Evolutionary conservation across 2,113 vertebrate species (phyloP).

Genomic region (Chlamydotis undulata): DNA sequence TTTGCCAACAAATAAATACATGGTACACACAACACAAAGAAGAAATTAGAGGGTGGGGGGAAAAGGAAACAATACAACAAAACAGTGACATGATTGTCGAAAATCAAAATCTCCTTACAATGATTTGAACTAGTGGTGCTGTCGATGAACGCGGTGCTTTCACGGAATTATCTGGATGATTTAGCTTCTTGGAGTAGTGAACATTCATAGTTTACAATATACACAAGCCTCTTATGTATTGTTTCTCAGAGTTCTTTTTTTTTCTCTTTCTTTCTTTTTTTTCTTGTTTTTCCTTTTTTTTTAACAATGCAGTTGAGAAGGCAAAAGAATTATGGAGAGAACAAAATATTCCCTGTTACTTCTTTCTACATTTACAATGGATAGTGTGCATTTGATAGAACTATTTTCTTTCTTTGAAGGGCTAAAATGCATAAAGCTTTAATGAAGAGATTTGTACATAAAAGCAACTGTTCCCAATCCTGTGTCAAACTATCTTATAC

Average conservation of each 20-base stretch:
- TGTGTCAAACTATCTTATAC: conserved; percentile 75
- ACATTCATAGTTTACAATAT: conserved; percentile 83
- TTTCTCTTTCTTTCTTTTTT: conserved; percentile 25
- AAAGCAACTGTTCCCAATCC: conserved; percentile 82
- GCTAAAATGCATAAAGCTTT: conserved; percentile 81
- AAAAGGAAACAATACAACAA: conserved; percentile 74
- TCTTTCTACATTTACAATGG: conserved; percentile 71
- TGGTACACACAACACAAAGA: conserved; percentile 88
- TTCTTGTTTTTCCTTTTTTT: conserved; percentile 42
- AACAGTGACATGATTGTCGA: conserved; percentile 95
- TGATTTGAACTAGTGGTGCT: conserved; percentile 91
- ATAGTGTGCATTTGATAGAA: conserved; percentile 74
- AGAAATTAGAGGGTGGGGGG: conserved; percentile 62
- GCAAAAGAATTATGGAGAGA: conserved; percentile 75
- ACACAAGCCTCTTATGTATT: conserved; percentile 78
- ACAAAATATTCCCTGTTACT: conserved; percentile 74
- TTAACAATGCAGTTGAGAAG: conserved; percentile 77
- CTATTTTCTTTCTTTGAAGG: conserved; percentile 76
- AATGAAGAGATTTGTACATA: conserved; percentile 77
- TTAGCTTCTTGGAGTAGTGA: conserved; percentile 72
- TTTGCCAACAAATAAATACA: conserved; percentile 99
- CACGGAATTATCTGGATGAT: conserved; percentile 71
- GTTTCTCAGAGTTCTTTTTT: conserved; percentile 59
- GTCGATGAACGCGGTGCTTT: conserved; percentile 61
- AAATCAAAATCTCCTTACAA: conserved; percentile 91